Evolutionary conservation across 1,140 invertebrate species (phyloP), one percentile per base, ranked within the genome.

Genomic region (Drosophila nebulosa): DNA sequence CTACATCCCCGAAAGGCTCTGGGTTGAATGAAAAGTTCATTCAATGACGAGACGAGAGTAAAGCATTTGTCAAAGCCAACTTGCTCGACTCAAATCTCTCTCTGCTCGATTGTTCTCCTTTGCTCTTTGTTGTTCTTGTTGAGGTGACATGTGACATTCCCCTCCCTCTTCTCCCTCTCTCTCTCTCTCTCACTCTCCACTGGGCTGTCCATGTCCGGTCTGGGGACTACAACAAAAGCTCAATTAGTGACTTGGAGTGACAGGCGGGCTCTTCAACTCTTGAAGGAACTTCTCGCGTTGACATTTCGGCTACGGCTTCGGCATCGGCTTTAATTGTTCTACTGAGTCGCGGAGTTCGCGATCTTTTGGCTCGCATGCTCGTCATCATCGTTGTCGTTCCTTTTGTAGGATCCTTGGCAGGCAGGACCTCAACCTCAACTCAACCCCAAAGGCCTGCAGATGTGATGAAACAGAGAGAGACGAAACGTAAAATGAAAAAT

Each of bases 221-320:
- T 52, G 32, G 65, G 71, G 67, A 74, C 66, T 67, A 74, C 50
- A 39, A 42, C 62, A 74, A 72, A 63, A 64, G 76, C 69, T 70
- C 69, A 79, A 62, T 52, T 66, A 70, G 32, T 39, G 60, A 32
- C 58, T 58, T 50, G 46, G 59, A 64, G 59, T 70, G 72, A 85
- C 78, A 81, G 73, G 73, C 60, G n/a, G n/a, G n/a, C 52, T 55
- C 52, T 30, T 30, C 52, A 14, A 26, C 26, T 30, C 26, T 30
- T 30, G 26, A 9, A 30, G 7, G 46, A 65, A 46, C 46, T 61
- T 27, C 57, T 64, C 46, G 68, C 39, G 16, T 16, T 62, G 79
- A 69, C 83, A 88, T 88, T 88, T 86, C 70, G 78, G 69, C 66
- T 85, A n/a, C n/a, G n/a, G n/a, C n/a, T n/a, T n/a, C n/a, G n/a